Evolutionary conservation across 2,113 vertebrate genomes (phyloP).

Genomic region (Megaceryle torquata): DNA sequence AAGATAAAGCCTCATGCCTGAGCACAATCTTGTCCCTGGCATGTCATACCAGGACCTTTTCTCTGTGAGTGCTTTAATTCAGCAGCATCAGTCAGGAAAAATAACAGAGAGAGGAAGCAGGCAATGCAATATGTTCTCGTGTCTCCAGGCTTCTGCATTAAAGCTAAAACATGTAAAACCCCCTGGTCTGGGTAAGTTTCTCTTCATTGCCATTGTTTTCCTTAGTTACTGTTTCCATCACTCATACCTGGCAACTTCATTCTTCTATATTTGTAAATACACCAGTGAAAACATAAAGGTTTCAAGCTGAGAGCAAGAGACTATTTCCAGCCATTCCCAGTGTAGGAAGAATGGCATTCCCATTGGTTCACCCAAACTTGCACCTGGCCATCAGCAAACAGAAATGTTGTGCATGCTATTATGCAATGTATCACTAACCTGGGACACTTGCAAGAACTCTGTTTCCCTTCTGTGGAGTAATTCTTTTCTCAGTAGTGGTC

Average conservation of each 20-base stretch:
- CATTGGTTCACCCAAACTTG: background rate
- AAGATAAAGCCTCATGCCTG: constrained; percentile 48
- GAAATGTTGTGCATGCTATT: background rate
- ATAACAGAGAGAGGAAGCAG: background rate
- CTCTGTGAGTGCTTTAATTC: constrained; percentile 29
- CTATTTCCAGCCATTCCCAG: background rate
- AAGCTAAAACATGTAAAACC: background rate
- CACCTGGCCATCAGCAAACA: background rate
- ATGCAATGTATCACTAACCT: background rate
- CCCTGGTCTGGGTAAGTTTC: constrained; percentile 8
- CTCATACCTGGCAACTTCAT: background rate
- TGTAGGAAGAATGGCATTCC: background rate
- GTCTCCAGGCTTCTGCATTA: background rate
- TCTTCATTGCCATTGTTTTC: constrained; percentile 50
- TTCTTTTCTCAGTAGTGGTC: background rate
- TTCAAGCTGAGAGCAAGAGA: background rate
- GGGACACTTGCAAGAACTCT: background rate
- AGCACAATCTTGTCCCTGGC: constrained; percentile 39
- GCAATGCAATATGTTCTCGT: background rate
- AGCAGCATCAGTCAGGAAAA: constrained; percentile 2
- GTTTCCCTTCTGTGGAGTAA: background rate
- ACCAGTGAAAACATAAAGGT: background rate
- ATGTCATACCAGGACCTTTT: constrained; percentile 31
- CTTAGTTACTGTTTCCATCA: constrained; percentile 23
- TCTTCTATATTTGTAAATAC: background rate